Evolutionary conservation across 2,888 invertebrate genomes (phyloP).

Genomic region (Diabrotica balteata): DNA sequence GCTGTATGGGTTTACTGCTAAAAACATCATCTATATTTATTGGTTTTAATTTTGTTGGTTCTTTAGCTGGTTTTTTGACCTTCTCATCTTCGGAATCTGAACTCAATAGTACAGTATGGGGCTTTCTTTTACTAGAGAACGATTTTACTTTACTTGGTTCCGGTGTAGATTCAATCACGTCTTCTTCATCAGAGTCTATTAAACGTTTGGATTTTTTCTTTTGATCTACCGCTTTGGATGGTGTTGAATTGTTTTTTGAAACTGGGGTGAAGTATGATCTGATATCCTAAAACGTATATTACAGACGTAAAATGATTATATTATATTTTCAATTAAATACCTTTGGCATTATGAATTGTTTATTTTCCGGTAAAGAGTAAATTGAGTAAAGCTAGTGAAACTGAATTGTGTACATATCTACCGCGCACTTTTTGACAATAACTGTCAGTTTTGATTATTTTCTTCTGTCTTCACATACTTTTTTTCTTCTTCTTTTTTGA

Average conservation of each 20-base stretch:
- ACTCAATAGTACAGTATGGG: constrained; percentile 44
- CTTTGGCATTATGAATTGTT: not conserved
- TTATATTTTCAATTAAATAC: constrained; percentile 2
- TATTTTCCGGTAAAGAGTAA: too few relatives aligned
- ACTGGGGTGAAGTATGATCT: constrained; percentile 65
- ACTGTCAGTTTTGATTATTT: too few relatives aligned
- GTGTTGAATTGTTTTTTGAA: constrained; percentile 47
- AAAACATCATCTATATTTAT: constrained; percentile 66
- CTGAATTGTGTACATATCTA: too few relatives aligned
- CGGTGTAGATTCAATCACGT: constrained; percentile 67
- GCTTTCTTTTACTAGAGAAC: constrained; percentile 41
- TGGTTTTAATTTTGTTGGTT: constrained; percentile 55
- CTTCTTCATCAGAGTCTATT: constrained; percentile 65
- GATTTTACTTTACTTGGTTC: constrained; percentile 41
- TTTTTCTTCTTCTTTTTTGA: too few relatives aligned
- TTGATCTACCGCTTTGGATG: constrained; percentile 37
- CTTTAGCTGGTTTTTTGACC: constrained; percentile 53
- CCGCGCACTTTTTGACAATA: too few relatives aligned
- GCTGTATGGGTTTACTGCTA: constrained; percentile 67
- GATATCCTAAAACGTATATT: constrained; percentile 65
- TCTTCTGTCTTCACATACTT: too few relatives aligned
- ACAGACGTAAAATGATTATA: too few relatives aligned
- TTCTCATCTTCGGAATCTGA: constrained; percentile 47
- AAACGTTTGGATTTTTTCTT: constrained; percentile 46
- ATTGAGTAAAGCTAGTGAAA: too few relatives aligned